These are phyloP conservation scores for Gymnoscelis rufifasciata DNA, from an alignment of 2,888 invertebrate genomes.

Conservation along the genomic window DNA sequence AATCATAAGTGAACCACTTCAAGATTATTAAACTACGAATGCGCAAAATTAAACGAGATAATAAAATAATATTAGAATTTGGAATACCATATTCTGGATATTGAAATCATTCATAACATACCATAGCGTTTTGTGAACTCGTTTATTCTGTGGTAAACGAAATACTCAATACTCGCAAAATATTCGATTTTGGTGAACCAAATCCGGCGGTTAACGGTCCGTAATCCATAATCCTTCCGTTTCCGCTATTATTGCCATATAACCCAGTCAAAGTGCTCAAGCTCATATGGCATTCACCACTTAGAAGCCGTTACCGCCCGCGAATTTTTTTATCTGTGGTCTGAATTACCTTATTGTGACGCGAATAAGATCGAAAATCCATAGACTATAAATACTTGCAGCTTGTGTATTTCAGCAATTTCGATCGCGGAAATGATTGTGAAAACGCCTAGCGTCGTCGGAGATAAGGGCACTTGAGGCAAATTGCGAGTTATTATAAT, in stretches of 20 bases:
- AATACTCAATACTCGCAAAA: too few relatives aligned
- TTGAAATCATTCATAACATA: too few relatives aligned
- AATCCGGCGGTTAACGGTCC: background rate
- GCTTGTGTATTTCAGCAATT: conserved; percentile 16
- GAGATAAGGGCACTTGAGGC: conserved; percentile 9
- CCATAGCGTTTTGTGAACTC: too few relatives aligned
- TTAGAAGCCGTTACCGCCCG: background rate
- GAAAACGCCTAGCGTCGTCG: conserved; percentile 5
- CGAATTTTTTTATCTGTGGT: too few relatives aligned
- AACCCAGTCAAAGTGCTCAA: background rate
- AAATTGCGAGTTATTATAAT: conserved; percentile 18
- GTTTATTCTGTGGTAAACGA: too few relatives aligned
- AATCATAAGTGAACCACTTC: too few relatives aligned
- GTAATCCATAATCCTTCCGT: background rate
- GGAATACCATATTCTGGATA: too few relatives aligned
- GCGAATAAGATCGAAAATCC: background rate
- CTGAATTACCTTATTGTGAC: conserved; percentile 9
- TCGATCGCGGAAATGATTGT: conserved; percentile 8
- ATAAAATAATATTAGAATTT: too few relatives aligned
- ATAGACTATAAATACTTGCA: background rate
- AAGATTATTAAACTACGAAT: too few relatives aligned
- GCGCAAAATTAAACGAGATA: too few relatives aligned
- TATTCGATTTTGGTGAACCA: too few relatives aligned
- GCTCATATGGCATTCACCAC: background rate
- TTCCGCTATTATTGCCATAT: background rate